Evolutionary conservation across 2,113 vertebrate genomes (phyloP), one percentile per base, ranked within the genome.

Genomic region (Misgurnus mizolepis): DNA sequence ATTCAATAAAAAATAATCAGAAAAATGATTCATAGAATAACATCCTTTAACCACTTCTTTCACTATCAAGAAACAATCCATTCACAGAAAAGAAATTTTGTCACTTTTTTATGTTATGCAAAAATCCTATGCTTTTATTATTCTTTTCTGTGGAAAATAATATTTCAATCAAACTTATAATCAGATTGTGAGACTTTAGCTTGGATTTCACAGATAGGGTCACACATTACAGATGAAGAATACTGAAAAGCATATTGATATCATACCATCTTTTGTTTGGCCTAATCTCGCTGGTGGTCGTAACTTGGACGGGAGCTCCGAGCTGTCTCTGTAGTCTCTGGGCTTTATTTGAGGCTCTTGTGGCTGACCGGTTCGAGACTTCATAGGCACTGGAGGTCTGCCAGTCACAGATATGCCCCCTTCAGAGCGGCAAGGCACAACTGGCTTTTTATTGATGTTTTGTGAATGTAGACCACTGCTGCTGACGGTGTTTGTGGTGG

Each of bases 281-380:
- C 68, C 67, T 4, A 89, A 80, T 84, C 94, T 91, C 0, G 0
- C 86, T 3, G 0, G 92, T 1, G 80, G 92, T 68, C 95, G 94
- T 75, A 86, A 78, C 0, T 95, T 88, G 79, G 66, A 87, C 0
- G 94, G 93, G 68, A 97, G 86, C 81, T 98, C 96, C 0, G 88
- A 86, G 71, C 77, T 93, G 45, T 97, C 96, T 39, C 96, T 93
- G 87, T 96, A 96, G 90, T 98, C 97, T 3, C 93, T 93, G 80
- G 90, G 75, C 82, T 93, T 95, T 78, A 65, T 50, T 8, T 71
- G 82, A 22, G 71, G 67, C 85, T 96, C 95, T 58, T 94, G 90
- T 83, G 94, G 89, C 7, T 91, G 86, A 0, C 92, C 93, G 0
- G 84, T 89, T 71, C 95, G 94, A 5, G 47, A 53, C 89, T 99